Evolutionary conservation across 2,113 vertebrate species (phyloP), one percentile per base, ranked within the genome.

Genomic region (Oreochromis niloticus): DNA sequence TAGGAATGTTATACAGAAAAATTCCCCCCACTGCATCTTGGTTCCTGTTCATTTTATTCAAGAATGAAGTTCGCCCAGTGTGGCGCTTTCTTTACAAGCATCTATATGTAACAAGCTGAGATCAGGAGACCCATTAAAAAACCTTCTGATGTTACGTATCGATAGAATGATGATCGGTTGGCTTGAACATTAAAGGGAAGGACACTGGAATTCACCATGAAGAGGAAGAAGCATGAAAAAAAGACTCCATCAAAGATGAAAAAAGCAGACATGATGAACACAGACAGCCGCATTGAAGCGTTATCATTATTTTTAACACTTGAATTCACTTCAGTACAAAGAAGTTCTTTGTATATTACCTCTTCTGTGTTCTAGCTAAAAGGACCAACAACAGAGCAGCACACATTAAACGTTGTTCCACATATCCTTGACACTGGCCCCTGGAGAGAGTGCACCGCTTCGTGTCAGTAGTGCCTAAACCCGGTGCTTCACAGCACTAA

Each of bases 31-130:
- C 19, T 68, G 6, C 10, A 39, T 68, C 3, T 68, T 22, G 34
- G 4, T 68, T n/a, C n/a, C n/a, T 39, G 19, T 41, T 41, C 36
- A 41, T 63, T 34, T 63, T 63, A 63, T 63, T 63, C n/a, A 41
- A 41, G 36, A 68, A 68, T 41, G 0, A 68, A 1, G 36, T 9
- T 9, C 43, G 12, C 36, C 19, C 66, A 71, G n/a, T 71, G 12
- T 24, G 36, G n/a, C 0, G 3, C 12, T 13, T 41, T 41, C 36
- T 71, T 71, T 43, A 24, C 0, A 2, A 43, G 12, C 34, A 39
- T 41, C 63, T 39, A 41, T 68, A 22, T 8, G 19, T 39, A 39
- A 13, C 61, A 22, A 50, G 34, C 36, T 68, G 3, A 22, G 34
- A 22, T 22, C 2, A 7, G n/a, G 36, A 71, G 12, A 43, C n/a